Conservation (phyloP, 2,113 vertebrate species). For the Hemiscyllium ocellatum region DNA sequence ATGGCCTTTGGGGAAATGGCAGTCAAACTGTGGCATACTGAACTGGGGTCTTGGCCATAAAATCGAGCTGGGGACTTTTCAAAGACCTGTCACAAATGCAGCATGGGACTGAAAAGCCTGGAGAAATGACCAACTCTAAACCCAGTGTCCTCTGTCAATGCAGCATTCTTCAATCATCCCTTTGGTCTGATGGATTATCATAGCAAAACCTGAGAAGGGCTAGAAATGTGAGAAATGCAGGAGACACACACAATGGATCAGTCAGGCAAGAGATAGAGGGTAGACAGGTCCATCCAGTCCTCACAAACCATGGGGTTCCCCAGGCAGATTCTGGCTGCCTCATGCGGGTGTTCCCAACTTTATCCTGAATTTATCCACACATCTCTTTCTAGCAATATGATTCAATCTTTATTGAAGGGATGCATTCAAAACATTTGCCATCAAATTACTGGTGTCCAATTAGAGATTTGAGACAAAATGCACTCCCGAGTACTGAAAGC, state of each 20-base stretch:
- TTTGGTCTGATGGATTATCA: not conserved
- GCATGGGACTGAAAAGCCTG: not conserved
- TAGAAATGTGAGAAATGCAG: not conserved
- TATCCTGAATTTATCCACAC: not conserved
- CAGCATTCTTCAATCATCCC: not conserved
- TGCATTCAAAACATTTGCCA: not conserved
- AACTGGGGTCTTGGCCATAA: not conserved
- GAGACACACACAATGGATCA: not conserved
- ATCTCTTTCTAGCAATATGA: not conserved
- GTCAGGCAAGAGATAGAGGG: not conserved
- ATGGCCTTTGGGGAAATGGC: not conserved
- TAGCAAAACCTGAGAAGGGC: not conserved
- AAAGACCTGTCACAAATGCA: not conserved
- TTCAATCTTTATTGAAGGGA: not conserved
- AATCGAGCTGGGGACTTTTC: not conserved
- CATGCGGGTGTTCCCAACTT: not conserved
- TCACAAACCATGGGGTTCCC: not conserved
- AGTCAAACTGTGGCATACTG: not conserved
- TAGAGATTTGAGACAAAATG: not conserved
- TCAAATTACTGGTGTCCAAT: not conserved
- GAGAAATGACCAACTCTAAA: not conserved
- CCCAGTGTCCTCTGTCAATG: not conserved
- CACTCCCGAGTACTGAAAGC: not conserved
- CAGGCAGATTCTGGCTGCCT: not conserved
- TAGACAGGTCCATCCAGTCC: not conserved